Percentiles rank a stretch among this genome's conserved stretches.
phyloP scores from a whole-genome alignment of 2,113 vertebrate species.

The Eclectus roratus region DNA sequence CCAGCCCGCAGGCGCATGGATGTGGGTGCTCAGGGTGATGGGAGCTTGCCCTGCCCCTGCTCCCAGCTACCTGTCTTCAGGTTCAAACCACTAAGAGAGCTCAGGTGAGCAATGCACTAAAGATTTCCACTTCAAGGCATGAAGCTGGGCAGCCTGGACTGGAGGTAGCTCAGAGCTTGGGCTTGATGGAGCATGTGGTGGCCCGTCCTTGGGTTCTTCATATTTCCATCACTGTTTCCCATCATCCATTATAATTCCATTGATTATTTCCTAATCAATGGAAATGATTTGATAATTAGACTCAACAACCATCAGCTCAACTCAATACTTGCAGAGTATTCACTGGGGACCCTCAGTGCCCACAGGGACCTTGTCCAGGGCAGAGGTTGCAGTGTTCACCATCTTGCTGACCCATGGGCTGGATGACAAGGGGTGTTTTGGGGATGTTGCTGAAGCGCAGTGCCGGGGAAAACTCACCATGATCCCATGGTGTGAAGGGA shows the following conservation, averaged over 20 bases:
- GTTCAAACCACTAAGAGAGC: not conserved
- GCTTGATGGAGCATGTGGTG: rapidly evolving
- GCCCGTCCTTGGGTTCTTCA: not conserved
- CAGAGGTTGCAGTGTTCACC: rapidly evolving
- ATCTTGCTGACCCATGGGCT: not conserved
- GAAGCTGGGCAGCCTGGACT: not conserved
- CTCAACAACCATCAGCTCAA: not conserved
- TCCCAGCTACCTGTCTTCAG: not conserved
- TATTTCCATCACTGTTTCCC: not conserved
- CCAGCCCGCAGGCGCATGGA: rapidly evolving
- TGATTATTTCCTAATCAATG: not conserved
- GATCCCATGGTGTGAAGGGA: not conserved
- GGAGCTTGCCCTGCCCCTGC: not conserved
- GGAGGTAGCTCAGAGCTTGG: not conserved
- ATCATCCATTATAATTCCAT: not conserved
- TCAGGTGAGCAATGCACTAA: not conserved
- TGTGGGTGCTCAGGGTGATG: not conserved
- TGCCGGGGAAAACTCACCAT: not conserved
- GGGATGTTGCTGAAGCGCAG: not conserved
- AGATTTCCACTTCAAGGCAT: not conserved
- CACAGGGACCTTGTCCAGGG: not conserved
- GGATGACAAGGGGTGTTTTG: not conserved
- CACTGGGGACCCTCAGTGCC: not conserved
- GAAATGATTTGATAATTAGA: not conserved
- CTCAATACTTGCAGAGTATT: not conserved